A percentile compares a stretch with the other conserved stretches of the same genome.
phyloP scores from a whole-genome alignment of 1,140 invertebrate genomes.

The Drusus annulatus region DNA sequence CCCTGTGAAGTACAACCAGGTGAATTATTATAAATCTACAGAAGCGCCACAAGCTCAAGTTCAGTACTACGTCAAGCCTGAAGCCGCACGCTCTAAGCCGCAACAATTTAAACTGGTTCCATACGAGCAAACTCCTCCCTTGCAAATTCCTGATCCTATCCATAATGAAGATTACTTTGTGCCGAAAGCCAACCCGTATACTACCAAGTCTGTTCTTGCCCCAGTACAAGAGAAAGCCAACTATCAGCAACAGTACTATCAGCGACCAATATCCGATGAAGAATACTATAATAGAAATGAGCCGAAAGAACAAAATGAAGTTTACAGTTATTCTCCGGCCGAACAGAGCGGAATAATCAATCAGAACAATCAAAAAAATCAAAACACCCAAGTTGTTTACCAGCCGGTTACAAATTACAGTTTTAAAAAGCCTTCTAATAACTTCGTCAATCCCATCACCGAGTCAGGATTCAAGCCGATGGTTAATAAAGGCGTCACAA shows the following conservation, averaged over 20 bases:
- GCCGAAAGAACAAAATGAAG: conserved; percentile 33
- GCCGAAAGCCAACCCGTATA: conserved; percentile 12
- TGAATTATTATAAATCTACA: conserved; percentile 64
- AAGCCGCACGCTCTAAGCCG: conserved; percentile 58
- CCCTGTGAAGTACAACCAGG: conserved; percentile 55
- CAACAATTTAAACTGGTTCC: conserved; percentile 68
- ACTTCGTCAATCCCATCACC: conserved; percentile 61
- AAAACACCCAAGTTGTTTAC: conserved; percentile 20
- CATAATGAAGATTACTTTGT: conserved; percentile 51
- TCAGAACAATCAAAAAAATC: neutral
- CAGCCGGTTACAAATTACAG: conserved; percentile 26
- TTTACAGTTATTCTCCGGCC: conserved; percentile 28
- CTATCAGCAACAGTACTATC: conserved; percentile 22
- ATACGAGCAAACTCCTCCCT: conserved; percentile 69
- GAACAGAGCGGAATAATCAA: conserved; percentile 20
- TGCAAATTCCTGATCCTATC: conserved; percentile 59
- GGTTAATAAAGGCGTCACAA: conserved; percentile 55
- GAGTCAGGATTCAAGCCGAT: conserved; percentile 69
- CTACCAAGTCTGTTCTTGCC: conserved; percentile 60
- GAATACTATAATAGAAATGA: conserved; percentile 29
- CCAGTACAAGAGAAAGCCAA: conserved; percentile 45
- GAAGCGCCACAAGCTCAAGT: conserved; percentile 57
- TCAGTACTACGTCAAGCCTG: conserved; percentile 41
- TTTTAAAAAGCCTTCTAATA: conserved; percentile 45
- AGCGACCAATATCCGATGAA: conserved; percentile 13